Conservation (phyloP, 2,888 invertebrate species). For the Athrips mouffetella region DNA sequence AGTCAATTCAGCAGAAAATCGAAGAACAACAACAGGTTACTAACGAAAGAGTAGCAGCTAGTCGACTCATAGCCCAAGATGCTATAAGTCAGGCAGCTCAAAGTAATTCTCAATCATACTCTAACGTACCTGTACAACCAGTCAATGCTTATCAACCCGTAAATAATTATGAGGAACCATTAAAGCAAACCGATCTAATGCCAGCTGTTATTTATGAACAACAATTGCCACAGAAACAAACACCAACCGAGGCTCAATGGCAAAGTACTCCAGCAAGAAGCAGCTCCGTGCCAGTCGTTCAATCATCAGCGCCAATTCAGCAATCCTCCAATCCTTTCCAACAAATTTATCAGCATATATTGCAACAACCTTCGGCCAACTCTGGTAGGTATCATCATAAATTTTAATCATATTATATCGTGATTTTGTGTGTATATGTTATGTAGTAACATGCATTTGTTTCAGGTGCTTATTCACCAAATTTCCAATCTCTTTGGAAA, state of each 20-base stretch:
- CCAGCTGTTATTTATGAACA: slow-evolving; percentile 3
- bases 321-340: slow-evolving; percentile 4
- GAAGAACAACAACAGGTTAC: slow-evolving; percentile 12
- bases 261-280: not conserved
- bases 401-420: too few relatives aligned
- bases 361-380: not conserved
- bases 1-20: slow-evolving; percentile 9
- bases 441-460: too few relatives aligned
- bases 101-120: not conserved
- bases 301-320: not conserved
- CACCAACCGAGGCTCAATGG: not conserved
- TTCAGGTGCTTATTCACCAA: not conserved
- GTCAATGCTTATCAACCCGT: too few relatives aligned
- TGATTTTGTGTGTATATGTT: too few relatives aligned
- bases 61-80: slow-evolving; percentile 7
- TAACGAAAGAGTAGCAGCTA: slow-evolving; percentile 11
- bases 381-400: not conserved
- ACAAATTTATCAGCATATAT: slow-evolving; percentile 13
- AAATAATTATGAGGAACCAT: not conserved
- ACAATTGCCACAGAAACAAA: not conserved
- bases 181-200: not conserved
- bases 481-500: not conserved
- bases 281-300: not conserved
- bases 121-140: not conserved
- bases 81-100: not conserved